Base-by-base conservation (phyloP, 2,113 vertebrate genomes). In the Sceloporus undulatus region DNA sequence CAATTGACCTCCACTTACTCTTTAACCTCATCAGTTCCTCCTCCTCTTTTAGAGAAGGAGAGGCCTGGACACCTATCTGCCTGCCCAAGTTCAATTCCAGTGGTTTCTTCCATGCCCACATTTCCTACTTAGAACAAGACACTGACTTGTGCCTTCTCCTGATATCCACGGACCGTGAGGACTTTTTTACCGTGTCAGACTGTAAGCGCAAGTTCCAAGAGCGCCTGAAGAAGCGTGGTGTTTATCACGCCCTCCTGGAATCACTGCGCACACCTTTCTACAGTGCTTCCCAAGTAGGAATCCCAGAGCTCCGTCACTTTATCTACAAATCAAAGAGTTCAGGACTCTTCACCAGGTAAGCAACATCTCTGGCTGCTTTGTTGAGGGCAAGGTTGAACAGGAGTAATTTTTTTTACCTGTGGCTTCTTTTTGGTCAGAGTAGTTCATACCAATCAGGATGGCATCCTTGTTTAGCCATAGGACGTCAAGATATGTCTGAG, bases 261-360 rank as follows among this genome's bases (percentile, higher is more conserved):
- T 98, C 98, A 0, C 95, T 99, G 40, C 97, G 95, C 89, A 95
- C 93, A 25, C 98, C 98, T 40, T 98, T 95, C 92, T 99, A 99
- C 92, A 97, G 98, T 0, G 97, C 98, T 0, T 92, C 95, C 77
- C 98, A 98, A 92, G 98, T 99, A 79, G 98, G 98, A 93, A 98
- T 99, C 92, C 98, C 98, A 0, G 98, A 99, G 93, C 98, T 99
- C 88, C 95, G 98, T 59, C 99, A 99, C 96, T 99, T 99, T 95
- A 96, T 99, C 92, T 99, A 99, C 95, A 99, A 99, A 92, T 99
- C 98, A 16, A 99, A 98, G 96, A 99, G 99, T 96, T 99, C 99
- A 0, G 98, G 98, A 54, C 97, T 99, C 87, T 99, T 98, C 95
- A 99, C 99, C 96, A 99, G 99, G 99, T 99, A 94, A 96, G 98